phyloP scores from a whole-genome alignment of 2,113 vertebrate genomes.

The Poecilia latipinna region DNA sequence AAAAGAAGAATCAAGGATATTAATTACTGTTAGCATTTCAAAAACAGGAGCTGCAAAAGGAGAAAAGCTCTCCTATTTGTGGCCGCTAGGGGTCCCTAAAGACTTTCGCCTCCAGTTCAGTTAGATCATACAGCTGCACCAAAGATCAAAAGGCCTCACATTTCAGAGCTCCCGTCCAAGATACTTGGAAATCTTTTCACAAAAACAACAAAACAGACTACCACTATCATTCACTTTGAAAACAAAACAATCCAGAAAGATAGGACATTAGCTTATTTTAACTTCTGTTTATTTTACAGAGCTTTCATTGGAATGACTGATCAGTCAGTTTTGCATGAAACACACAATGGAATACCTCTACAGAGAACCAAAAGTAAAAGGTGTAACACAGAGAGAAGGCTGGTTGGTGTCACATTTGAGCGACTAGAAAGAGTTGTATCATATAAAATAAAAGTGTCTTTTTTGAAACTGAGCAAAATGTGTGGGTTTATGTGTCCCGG shows the following conservation, averaged over 20 bases:
- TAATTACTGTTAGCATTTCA: constrained; percentile 14
- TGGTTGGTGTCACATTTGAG: constrained; percentile 62
- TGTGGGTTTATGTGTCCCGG: constrained; percentile 1
- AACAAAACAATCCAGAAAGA: background rate
- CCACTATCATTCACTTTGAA: constrained; percentile 5
- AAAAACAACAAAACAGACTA: background rate
- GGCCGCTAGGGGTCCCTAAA: constrained; percentile 70
- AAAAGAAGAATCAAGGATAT: constrained; percentile 6
- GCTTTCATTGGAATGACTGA: constrained; percentile 54
- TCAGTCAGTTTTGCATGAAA: constrained; percentile 77
- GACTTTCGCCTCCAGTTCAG: constrained; percentile 42
- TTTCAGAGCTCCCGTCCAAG: constrained; percentile 24
- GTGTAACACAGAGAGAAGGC: constrained; percentile 39
- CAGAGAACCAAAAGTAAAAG: constrained; percentile 48
- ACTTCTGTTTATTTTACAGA: constrained; percentile 20
- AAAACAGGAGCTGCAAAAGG: background rate
- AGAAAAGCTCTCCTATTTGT: constrained; percentile 29
- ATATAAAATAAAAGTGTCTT: constrained; percentile 81
- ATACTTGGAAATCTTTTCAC: constrained; percentile 16
- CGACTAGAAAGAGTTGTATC: constrained; percentile 76
- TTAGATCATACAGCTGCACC: constrained; percentile 58
- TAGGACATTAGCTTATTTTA: constrained; percentile 5
- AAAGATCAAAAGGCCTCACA: constrained; percentile 62
- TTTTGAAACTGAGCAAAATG: constrained; percentile 58
- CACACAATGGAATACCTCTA: constrained; percentile 58